Evolutionary conservation across 1,140 invertebrate genomes (phyloP).

Genomic region (Listronotus oregonensis): DNA sequence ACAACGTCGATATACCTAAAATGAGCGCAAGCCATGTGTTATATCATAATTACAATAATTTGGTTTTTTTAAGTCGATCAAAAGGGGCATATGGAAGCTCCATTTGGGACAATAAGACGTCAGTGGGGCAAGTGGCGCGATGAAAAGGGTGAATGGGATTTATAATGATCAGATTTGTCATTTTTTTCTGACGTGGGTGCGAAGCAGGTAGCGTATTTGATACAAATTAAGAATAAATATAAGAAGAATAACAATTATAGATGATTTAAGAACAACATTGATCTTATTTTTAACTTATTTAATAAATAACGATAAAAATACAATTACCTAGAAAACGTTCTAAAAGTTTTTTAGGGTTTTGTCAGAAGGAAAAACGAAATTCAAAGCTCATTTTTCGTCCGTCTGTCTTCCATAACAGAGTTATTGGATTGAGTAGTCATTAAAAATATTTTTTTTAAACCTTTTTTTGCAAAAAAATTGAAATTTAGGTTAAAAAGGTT

Average conservation of each 20-base stretch:
- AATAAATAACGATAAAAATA: no score
- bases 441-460: no score
- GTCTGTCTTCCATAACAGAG: no score
- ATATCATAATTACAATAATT: constrained; percentile 51
- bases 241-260: not conserved
- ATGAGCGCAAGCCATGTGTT: constrained; percentile 41
- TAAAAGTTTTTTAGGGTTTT: no score
- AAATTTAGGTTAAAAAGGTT: no score
- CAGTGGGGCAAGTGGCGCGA: constrained; percentile 33
- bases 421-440: no score
- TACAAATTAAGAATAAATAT: constrained; percentile 39
- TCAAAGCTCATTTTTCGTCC: no score
- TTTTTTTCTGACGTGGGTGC: constrained; percentile 31
- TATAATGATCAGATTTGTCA: constrained; percentile 46
- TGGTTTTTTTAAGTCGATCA: constrained; percentile 39
- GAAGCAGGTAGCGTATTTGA: constrained; percentile 43
- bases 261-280: no score
- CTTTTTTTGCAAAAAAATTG: no score
- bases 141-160: constrained; percentile 46
- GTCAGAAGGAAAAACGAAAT: no score
- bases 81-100: constrained; percentile 45
- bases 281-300: no score
- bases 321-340: no score
- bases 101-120: constrained; percentile 40
- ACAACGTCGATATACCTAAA: constrained; percentile 17